phyloP scores from a whole-genome alignment of 2,797 vertebrate genomes.

The Melanotaenia pygmaea region DNA sequence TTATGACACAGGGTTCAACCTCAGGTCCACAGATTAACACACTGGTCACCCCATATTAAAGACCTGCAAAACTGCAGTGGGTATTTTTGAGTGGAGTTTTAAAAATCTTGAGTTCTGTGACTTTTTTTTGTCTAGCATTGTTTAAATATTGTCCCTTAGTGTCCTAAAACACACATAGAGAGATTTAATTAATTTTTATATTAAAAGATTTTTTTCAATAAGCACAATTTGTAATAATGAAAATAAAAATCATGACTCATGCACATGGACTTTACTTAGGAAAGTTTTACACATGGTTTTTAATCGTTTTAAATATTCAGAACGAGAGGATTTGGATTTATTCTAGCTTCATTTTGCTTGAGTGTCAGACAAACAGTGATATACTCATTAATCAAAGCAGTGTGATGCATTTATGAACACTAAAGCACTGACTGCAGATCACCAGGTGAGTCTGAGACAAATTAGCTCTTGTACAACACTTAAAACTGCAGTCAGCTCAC shows the following conservation, averaged over 20 bases:
- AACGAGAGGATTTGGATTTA: neutral
- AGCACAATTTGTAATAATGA: too few relatives aligned
- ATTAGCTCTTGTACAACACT: conserved; percentile 17
- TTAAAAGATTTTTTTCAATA: too few relatives aligned
- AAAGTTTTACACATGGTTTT: too few relatives aligned
- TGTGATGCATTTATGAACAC: neutral
- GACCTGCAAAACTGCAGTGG: neutral
- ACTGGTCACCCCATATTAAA: neutral
- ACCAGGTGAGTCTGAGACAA: conserved; percentile 29
- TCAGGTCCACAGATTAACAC: neutral
- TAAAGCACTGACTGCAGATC: conserved; percentile 5
- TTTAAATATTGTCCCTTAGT: too few relatives aligned
- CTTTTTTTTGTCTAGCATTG: too few relatives aligned
- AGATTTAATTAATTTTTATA: too few relatives aligned
- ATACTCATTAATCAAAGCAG: neutral
- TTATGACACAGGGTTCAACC: neutral
- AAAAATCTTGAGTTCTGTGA: too few relatives aligned
- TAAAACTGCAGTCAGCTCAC: conserved; percentile 29
- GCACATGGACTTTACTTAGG: too few relatives aligned
- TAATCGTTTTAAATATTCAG: too few relatives aligned
- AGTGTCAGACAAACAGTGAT: neutral
- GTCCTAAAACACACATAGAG: too few relatives aligned
- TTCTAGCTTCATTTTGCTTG: neutral
- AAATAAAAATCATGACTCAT: too few relatives aligned
- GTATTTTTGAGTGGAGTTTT: neutral